Conservation (phyloP, 1,140 invertebrate genomes). For the Drosophila leontia region DNA sequence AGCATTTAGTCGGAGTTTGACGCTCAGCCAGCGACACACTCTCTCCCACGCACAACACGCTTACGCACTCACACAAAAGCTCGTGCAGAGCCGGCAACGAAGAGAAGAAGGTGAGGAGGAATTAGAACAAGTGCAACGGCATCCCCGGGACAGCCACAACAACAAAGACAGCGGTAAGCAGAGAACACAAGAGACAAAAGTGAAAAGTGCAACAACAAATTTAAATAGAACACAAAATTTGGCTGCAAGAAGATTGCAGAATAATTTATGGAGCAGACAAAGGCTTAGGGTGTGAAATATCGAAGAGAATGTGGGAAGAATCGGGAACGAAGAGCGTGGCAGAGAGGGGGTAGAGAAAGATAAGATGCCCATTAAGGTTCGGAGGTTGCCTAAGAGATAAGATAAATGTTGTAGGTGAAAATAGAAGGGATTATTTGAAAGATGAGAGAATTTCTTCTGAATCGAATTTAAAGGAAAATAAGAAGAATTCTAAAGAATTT, state of each 20-base stretch:
- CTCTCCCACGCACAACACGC: constrained; percentile 42
- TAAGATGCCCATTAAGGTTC: neutral
- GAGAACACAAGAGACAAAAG: constrained; percentile 9
- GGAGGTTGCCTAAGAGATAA: no score
- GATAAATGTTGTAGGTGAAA: neutral
- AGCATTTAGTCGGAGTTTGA: constrained; percentile 69
- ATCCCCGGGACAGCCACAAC: constrained; percentile 5
- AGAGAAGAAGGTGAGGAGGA: constrained; percentile 19
- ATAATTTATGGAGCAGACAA: neutral
- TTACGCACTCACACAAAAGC: constrained; percentile 3
- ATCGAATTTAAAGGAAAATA: no score
- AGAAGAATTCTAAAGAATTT: no score
- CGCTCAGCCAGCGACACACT: constrained; percentile 57
- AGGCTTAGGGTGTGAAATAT: neutral
- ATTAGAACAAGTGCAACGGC: constrained; percentile 27
- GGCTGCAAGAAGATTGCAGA: neutral
- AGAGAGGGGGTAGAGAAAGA: neutral
- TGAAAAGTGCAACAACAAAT: constrained; percentile 9
- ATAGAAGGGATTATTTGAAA: neutral
- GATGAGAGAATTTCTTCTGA: neutral
- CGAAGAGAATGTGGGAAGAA: neutral
- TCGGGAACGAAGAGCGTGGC: neutral
- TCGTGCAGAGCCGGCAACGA: constrained; percentile 17
- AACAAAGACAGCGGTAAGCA: constrained; percentile 23
- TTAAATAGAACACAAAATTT: neutral